Evolutionary conservation across 1,140 invertebrate species (phyloP).

Genomic region (Lepidotrigona ventralis): DNA sequence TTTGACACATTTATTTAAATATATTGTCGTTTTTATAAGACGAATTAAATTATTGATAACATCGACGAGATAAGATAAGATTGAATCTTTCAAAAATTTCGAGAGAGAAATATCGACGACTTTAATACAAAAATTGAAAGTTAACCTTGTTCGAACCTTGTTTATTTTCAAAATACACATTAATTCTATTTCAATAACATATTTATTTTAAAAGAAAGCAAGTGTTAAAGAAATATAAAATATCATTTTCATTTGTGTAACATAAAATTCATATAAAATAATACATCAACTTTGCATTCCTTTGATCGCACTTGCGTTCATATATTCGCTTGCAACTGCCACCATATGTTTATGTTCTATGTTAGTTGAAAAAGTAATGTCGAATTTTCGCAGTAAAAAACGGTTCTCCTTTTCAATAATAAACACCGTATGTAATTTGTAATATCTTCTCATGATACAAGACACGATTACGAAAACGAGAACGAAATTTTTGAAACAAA

Average conservation of each 20-base stretch:
- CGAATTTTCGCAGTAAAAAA: too few relatives aligned
- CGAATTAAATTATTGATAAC: conserved; percentile 6
- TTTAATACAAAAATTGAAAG: not conserved
- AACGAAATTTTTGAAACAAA: too few relatives aligned
- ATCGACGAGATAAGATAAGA: not conserved
- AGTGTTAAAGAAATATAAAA: not conserved
- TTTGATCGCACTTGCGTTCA: not conserved
- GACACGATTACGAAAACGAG: too few relatives aligned
- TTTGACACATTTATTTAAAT: conserved; percentile 40
- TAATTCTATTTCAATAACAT: conserved; percentile 1
- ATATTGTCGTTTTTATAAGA: not conserved
- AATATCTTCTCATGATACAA: too few relatives aligned
- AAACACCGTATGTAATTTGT: too few relatives aligned
- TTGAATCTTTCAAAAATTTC: not conserved
- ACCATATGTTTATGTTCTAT: not conserved
- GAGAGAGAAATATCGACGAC: not conserved
- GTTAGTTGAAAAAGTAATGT: not conserved
- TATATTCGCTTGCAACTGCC: not conserved
- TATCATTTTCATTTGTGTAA: not conserved
- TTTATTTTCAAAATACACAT: conserved; percentile 11
- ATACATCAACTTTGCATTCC: not conserved
- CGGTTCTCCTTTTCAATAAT: too few relatives aligned
- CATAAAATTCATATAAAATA: conserved; percentile 1
- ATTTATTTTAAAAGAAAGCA: not conserved
- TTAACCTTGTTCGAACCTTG: conserved; percentile 20